These are phyloP conservation scores for Congeria kusceri DNA, from an alignment of 2,888 invertebrate genomes.

Conservation along the genomic window DNA sequence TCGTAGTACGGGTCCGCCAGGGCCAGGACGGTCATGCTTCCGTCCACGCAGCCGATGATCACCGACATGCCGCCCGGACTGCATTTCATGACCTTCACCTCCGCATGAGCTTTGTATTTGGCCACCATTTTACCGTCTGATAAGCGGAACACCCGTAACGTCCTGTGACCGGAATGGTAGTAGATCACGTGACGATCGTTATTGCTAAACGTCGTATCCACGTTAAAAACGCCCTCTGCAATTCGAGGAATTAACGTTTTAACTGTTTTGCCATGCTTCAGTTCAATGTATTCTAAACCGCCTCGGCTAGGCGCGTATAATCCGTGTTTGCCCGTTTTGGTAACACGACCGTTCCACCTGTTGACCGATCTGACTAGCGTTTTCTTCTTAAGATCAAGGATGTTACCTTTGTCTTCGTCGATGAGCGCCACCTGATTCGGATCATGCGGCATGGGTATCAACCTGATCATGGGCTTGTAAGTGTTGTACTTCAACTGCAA, in stretches of 20 bases:
- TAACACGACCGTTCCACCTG: conserved; percentile 94
- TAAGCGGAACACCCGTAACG: conserved; percentile 96
- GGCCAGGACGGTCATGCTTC: conserved; percentile 95
- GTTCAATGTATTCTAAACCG: conserved; percentile 94
- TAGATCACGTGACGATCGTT: conserved; percentile 98
- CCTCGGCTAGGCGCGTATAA: conserved; percentile 96
- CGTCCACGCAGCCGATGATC: conserved; percentile 96
- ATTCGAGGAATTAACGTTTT: conserved; percentile 94
- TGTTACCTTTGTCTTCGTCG: conserved; percentile 93
- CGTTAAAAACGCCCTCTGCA: conserved; percentile 98
- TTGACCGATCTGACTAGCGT: conserved; percentile 94
- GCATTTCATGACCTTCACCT: conserved; percentile 81
- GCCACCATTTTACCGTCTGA: conserved; percentile 96
- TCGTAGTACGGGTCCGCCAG: conserved; percentile 88
- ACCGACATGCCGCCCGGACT: conserved; percentile 81
- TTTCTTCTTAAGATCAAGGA: conserved; percentile 95
- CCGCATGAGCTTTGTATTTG: conserved; percentile 88
- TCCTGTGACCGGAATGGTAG: conserved; percentile 98
- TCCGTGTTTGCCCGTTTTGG: conserved; percentile 90
- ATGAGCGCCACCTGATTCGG: conserved; percentile 93
- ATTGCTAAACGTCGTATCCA: conserved; percentile 95
- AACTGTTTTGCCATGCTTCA: conserved; percentile 94
- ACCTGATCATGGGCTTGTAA: conserved; percentile 80
- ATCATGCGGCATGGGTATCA: conserved; percentile 85
- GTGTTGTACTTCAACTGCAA: conserved; percentile 83